Base-by-base conservation (phyloP, 2,797 vertebrate genomes). In the Mionectes olivaceus region DNA sequence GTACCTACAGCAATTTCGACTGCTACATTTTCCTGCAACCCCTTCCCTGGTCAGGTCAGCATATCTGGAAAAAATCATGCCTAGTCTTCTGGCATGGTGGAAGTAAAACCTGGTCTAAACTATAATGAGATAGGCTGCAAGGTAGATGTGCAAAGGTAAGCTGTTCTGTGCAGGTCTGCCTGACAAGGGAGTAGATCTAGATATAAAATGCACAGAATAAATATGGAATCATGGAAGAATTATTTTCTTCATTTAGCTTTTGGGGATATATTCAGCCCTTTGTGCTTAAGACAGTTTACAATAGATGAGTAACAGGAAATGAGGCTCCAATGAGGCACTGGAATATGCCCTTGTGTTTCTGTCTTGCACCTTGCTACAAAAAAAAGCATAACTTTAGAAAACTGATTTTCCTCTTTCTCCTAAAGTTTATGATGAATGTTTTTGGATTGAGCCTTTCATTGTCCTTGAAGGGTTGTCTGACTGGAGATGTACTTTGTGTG, bases 1-100 rank as follows among this genome's bases (percentile, higher is more conserved):
- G 12, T 53, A 46, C 35, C 52, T 32, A 25, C 0, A 8, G 47
- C 15, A 44, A 24, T 57, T 73, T 39, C 0, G 2, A 6, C 25
- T 67, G 30, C 39, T 64, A 25, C 2, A 1, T 35, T 81, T 81
- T 55, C 24, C 46, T 63, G 44, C 46, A 50, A 7, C 2, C 50
- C 17, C 22, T 63, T 10, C 10, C 33, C 28, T 27, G 21, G 9
- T 68, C 41, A 68, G 59, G 19, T 27, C 52, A 59, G 55, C 30
- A 13, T 9, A 33, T 50, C 47, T 57, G n/a, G 47, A 79, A 67
- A 82, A 47, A 71, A 63, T 5, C 2, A 1, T 53, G 33, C 30
- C 9, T 5, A 13, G 9, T 47, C 50, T 90, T 79, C 39, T 73
- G 59, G 33, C 0, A 0, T 49, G 55, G n/a, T 65, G 27, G 47